phyloP scores from a whole-genome alignment of 2,888 invertebrate species.

The Mellilla xanthometata region DNA sequence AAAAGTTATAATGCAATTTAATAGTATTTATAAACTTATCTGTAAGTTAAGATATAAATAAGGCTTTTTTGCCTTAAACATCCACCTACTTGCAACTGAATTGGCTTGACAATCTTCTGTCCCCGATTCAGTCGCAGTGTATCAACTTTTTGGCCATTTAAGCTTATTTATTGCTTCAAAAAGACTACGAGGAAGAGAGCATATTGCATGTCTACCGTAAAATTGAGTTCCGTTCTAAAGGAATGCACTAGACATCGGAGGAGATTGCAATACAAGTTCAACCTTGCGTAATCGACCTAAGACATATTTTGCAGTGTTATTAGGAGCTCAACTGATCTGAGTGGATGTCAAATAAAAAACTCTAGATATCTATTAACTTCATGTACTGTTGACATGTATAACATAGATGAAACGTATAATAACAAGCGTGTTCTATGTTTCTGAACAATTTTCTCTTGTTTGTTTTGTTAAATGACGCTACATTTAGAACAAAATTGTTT shows the following conservation, averaged over 20 bases:
- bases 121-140: slow-evolving; percentile 10
- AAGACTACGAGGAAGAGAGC: slow-evolving; percentile 41
- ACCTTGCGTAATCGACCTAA: slow-evolving; percentile 29
- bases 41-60: too few species aligned
- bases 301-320: slow-evolving; percentile 39
- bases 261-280: slow-evolving; percentile 31
- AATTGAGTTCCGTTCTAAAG: slow-evolving; percentile 58
- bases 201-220: slow-evolving; percentile 57
- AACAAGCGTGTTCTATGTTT: too few species aligned
- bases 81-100: slow-evolving; percentile 7
- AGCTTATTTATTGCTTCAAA: slow-evolving; percentile 34
- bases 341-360: slow-evolving; percentile 37
- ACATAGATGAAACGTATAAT: too few species aligned
- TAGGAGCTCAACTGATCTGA: slow-evolving; percentile 35
- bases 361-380: slow-evolving; percentile 22
- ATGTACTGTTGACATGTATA: too few species aligned
- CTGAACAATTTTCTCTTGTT: too few species aligned
- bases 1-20: too few species aligned
- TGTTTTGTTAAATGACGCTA: too few species aligned
- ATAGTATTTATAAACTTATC: too few species aligned
- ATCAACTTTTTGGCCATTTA: slow-evolving; percentile 23
- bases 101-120: slow-evolving; percentile 5
- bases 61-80: too few species aligned
- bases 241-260: slow-evolving; percentile 51
- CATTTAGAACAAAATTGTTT: too few species aligned